phyloP scores from a whole-genome alignment of 2,797 vertebrate genomes.

The Pipistrellus pipistrellus region DNA sequence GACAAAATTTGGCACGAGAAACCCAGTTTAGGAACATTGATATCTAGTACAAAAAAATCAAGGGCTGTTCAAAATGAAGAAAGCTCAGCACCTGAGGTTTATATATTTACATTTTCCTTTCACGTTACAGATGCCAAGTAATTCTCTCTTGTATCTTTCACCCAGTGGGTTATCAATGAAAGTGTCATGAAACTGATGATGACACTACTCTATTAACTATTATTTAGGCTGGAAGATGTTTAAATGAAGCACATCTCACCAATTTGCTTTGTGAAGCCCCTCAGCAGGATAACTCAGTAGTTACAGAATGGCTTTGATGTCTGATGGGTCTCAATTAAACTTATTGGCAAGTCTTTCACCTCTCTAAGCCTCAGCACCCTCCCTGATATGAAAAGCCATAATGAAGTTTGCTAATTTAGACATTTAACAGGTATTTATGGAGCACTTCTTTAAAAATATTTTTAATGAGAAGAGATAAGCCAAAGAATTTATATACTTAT shows the following conservation, averaged over 20 bases:
- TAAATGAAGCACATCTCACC: not conserved
- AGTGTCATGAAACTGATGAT: not conserved
- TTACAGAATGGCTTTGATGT: not conserved
- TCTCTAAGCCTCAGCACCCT: not conserved
- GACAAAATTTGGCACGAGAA: not conserved
- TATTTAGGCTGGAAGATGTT: not conserved
- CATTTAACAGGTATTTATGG: not conserved
- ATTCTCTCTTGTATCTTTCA: not conserved
- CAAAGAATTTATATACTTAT: too few relatives aligned
- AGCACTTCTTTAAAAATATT: not conserved
- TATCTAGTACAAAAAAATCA: not conserved
- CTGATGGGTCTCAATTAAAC: not conserved
- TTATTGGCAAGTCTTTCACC: not conserved
- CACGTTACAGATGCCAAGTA: not conserved
- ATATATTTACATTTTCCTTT: not conserved
- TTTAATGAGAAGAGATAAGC: too few relatives aligned
- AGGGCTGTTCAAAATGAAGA: not conserved
- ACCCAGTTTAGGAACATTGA: not conserved
- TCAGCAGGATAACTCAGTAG: not conserved
- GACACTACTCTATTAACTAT: accelerated
- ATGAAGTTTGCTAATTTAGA: not conserved
- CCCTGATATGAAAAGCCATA: not conserved
- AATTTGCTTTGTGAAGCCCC: not conserved
- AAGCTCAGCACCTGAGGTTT: not conserved
- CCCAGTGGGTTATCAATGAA: not conserved